Evolutionary conservation across 2,888 invertebrate genomes (phyloP), one percentile per base, ranked within the genome.

Genomic region (Drosophila ezoana): DNA sequence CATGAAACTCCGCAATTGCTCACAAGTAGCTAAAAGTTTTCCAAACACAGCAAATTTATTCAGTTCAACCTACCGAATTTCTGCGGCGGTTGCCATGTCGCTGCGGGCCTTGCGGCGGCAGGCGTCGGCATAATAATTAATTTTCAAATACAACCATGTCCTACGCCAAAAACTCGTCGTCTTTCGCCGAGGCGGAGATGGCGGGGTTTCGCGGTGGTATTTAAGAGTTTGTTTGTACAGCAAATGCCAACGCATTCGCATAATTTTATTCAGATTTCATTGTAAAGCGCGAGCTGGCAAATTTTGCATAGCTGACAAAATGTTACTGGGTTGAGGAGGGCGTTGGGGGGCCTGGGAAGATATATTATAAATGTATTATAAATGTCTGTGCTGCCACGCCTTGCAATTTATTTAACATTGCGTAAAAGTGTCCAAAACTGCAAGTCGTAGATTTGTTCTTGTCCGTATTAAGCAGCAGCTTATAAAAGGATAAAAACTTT

Each of bases 361-460:
- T 52, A 37, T 43, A 52, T 43, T 47, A 72, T 68, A 41, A 61
- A 47, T 60, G 56, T 23, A 23, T 23, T 23, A 23, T 23, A 23
- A 23, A 23, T 61, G 57, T 47, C 47, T 63, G 23, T 35, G 18
- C 38, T 51, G 23, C 40, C 41, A 62, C 48, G 40, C 49, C 41
- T 23, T 59, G 64, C 52, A 81, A 80, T 80, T 81, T 81, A 66
- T 73, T 72, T 59, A 14, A 20, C 65, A 63, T 49, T 58, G 52
- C 45, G 40, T 44, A 47, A 53, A 53, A 67, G 54, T 76, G 66
- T 70, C 66, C 48, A 63, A 80, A 72, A 66, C 51, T 62, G 72
- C 56, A 79, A 72, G 40, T 40, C 43, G 62, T 48, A 49, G 53
- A 81, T 78, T 81, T 76, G 56, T 73, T 70, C 58, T 51, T 37